Evolutionary conservation across 2,888 invertebrate species (phyloP).

Genomic region (Cataglyphis livida): DNA sequence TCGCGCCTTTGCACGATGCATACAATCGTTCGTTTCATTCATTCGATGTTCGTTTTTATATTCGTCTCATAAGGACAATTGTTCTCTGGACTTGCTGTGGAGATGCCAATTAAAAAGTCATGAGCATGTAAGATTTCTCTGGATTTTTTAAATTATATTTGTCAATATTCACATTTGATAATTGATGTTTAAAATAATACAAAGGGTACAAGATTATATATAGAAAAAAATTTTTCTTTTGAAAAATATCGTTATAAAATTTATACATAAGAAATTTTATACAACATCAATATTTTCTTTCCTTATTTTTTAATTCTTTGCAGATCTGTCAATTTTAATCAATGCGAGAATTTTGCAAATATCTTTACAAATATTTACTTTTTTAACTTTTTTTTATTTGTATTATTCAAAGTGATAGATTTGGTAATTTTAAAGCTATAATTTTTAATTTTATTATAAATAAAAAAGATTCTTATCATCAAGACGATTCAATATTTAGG

Average conservation of each 20-base stretch:
- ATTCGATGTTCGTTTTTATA: slow-evolving; percentile 47
- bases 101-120: neutral
- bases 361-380: neutral
- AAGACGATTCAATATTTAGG: neutral
- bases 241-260: neutral
- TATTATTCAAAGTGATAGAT: neutral
- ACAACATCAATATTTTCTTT: neutral
- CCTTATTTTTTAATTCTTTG: neutral
- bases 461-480: neutral
- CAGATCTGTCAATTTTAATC: neutral
- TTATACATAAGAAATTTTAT: neutral
- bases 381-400: neutral
- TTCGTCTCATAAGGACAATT: slow-evolving; percentile 42
- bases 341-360: neutral
- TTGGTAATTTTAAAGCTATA: neutral
- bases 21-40: slow-evolving; percentile 48
- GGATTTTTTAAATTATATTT: neutral
- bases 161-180: neutral
- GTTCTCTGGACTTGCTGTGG: neutral
- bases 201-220: neutral
- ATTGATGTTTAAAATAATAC: neutral
- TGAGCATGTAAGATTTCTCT: neutral
- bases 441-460: neutral
- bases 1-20: slow-evolving; percentile 65
- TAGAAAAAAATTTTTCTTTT: neutral